phyloP scores from a whole-genome alignment of 2,113 vertebrate genomes.

The Menidia beryllina region DNA sequence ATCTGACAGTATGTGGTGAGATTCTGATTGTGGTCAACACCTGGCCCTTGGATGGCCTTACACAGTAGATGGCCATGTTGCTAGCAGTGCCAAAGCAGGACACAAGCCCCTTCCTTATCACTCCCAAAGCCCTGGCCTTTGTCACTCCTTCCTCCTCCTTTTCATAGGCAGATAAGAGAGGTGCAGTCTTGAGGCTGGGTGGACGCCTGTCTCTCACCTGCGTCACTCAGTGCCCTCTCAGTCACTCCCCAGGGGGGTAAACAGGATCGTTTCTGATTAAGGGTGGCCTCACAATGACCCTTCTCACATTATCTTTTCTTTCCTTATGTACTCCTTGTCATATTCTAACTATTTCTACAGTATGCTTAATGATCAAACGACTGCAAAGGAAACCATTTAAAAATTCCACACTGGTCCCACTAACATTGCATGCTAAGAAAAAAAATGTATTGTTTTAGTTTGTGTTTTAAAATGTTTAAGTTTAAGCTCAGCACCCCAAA shows the following conservation, averaged over 20 bases:
- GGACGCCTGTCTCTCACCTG: slow-evolving; percentile 84
- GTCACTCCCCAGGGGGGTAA: slow-evolving; percentile 56
- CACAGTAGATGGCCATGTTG: slow-evolving; percentile 29
- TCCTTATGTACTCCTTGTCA: not conserved
- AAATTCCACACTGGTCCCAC: not conserved
- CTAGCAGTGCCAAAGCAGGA: slow-evolving; percentile 62
- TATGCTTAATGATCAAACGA: not conserved
- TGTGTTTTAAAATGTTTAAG: too few relatives aligned
- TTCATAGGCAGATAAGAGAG: slow-evolving; percentile 72
- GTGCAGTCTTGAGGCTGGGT: slow-evolving; percentile 62
- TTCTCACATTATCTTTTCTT: slow-evolving; percentile 13
- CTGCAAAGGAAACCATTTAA: not conserved
- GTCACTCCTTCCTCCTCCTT: slow-evolving; percentile 73
- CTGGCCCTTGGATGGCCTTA: slow-evolving; percentile 62
- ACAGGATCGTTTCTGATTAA: slow-evolving; percentile 65
- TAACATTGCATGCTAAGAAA: not conserved
- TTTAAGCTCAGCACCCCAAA: too few relatives aligned
- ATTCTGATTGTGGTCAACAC: slow-evolving; percentile 45
- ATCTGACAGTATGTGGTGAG: slow-evolving; percentile 47
- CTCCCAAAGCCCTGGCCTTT: slow-evolving; percentile 73
- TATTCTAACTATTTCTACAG: not conserved
- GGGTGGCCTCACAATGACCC: slow-evolving; percentile 55
- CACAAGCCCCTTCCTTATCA: slow-evolving; percentile 74
- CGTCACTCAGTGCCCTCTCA: slow-evolving; percentile 85
- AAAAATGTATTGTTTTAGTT: too few relatives aligned